phyloP scores from a whole-genome alignment of 1,140 invertebrate species.

The Pseudoatta argentina region DNA sequence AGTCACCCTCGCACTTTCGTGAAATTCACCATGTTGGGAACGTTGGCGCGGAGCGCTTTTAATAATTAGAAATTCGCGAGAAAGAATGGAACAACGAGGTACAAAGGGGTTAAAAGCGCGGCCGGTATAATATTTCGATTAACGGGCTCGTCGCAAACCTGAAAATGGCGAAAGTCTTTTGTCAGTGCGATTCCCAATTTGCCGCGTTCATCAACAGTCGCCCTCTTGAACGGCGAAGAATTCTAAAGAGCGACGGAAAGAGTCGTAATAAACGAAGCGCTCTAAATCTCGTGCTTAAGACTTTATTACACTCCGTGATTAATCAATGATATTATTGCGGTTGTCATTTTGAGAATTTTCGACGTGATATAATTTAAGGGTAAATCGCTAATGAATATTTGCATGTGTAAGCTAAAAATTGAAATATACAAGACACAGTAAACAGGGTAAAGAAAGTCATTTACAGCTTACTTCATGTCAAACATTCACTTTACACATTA shows the following conservation, averaged over 20 bases:
- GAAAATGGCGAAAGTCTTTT: slow-evolving; percentile 31
- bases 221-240: neutral
- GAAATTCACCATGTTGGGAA: slow-evolving; percentile 28
- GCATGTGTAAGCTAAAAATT: neutral
- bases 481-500: slow-evolving; percentile 47
- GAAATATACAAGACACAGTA: neutral
- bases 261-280: neutral
- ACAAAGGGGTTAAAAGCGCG: slow-evolving; percentile 23
- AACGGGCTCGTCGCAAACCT: slow-evolving; percentile 24
- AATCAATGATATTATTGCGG: neutral
- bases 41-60: slow-evolving; percentile 23
- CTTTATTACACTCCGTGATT: neutral
- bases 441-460: neutral
- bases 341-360: neutral
- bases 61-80: slow-evolving; percentile 55
- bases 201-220: slow-evolving; percentile 37
- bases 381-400: neutral
- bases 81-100: neutral
- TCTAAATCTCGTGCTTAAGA: neutral
- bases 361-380: neutral
- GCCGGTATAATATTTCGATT: slow-evolving; percentile 52
- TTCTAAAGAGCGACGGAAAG: neutral
- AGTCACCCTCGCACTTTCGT: slow-evolving; percentile 24
- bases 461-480: neutral
- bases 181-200: slow-evolving; percentile 38